phyloP scores from a whole-genome alignment of 2,888 invertebrate genomes.

The Amitus sp. region DNA sequence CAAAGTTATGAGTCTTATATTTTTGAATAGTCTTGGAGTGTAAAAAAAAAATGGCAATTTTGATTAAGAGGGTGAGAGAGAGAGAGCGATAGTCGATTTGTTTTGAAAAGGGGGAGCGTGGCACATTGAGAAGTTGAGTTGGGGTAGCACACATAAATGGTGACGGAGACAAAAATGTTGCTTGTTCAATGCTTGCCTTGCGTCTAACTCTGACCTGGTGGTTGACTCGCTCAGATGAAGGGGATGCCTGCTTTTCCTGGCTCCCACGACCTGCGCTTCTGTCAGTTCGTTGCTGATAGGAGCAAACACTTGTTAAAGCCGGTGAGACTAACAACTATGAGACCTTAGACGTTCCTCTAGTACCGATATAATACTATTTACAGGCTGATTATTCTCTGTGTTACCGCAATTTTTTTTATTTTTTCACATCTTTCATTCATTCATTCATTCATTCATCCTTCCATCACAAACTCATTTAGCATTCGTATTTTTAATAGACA shows the following conservation, averaged over 20 bases:
- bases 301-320: constrained; percentile 95
- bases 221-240: constrained; percentile 82
- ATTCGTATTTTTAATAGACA: too few relatives aligned
- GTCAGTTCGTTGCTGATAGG: constrained; percentile 95
- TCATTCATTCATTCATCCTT: too few relatives aligned
- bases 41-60: too few relatives aligned
- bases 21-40: too few relatives aligned
- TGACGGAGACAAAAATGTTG: constrained; percentile 64
- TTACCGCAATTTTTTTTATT: neutral
- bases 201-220: constrained; percentile 64
- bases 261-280: constrained; percentile 94
- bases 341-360: constrained; percentile 65
- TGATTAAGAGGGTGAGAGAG: too few relatives aligned
- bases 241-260: constrained; percentile 93
- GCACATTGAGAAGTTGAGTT: constrained; percentile 51
- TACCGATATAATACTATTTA: constrained; percentile 40
- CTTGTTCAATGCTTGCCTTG: constrained; percentile 66
- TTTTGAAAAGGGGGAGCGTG: constrained; percentile 44
- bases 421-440: neutral
- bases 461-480: too few relatives aligned
- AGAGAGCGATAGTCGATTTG: too few relatives aligned
- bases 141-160: constrained; percentile 58
- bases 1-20: too few relatives aligned
- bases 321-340: constrained; percentile 77
- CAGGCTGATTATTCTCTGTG: constrained; percentile 10